A percentile compares a stretch with the other conserved stretches of the same genome.
Conservation (phyloP, 2,797 vertebrate genomes). For the Zalophus californianus region DNA sequence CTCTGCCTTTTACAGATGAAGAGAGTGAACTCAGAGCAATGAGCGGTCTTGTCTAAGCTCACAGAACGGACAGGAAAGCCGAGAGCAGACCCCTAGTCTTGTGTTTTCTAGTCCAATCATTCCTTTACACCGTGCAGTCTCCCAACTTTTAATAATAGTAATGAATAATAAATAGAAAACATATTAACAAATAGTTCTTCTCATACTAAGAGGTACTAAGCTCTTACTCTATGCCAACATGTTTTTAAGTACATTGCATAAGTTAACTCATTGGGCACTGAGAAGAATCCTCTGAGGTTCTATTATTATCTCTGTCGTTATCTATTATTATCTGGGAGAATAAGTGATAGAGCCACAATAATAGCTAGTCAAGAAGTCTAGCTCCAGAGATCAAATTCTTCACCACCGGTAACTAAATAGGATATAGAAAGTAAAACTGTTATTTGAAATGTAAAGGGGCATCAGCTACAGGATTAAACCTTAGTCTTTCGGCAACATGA, state of each 20-base stretch:
- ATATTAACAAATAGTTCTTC: neutral
- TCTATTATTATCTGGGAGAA: neutral
- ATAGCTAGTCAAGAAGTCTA: neutral
- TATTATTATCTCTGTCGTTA: neutral
- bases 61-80: neutral
- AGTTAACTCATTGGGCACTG: neutral
- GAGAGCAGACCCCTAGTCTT: neutral
- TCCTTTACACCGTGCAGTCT: neutral
- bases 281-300: neutral
- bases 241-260: neutral
- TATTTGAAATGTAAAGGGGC: constrained; percentile 34
- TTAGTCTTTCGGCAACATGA: constrained; percentile 36
- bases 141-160: neutral
- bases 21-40: neutral
- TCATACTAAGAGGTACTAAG: neutral
- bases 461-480: neutral
- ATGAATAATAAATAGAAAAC: neutral
- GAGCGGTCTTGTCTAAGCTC: neutral
- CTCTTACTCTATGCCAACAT: neutral
- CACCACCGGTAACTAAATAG: neutral
- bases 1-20: neutral
- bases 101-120: neutral
- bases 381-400: neutral
- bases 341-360: neutral
- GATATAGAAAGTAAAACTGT: neutral